phyloP scores from a whole-genome alignment of 1,140 invertebrate genomes.

The Eciton burchellii region DNA sequence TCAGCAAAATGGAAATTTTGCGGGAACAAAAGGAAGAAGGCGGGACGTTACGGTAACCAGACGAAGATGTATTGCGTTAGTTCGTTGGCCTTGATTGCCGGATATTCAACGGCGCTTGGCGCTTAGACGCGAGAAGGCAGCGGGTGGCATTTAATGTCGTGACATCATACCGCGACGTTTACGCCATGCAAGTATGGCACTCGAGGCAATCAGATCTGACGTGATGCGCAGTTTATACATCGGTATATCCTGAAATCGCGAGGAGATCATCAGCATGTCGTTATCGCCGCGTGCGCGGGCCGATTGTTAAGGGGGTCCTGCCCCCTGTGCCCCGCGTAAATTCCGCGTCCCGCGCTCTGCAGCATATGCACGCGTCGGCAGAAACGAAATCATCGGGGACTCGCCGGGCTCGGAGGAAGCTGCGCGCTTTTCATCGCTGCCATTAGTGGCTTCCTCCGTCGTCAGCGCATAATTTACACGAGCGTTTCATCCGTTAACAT shows the following conservation, averaged over 20 bases:
- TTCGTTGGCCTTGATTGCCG: constrained; percentile 8
- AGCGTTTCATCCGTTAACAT: constrained; percentile 37
- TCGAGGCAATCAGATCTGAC: constrained; percentile 51
- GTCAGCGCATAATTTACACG: constrained; percentile 36
- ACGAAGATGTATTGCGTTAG: neutral
- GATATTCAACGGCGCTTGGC: constrained; percentile 15
- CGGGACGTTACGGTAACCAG: neutral
- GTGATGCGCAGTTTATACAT: constrained; percentile 44
- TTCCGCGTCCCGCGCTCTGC: constrained; percentile 57
- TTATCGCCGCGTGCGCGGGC: constrained; percentile 52
- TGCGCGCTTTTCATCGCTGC: constrained; percentile 49
- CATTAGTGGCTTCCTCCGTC: constrained; percentile 39
- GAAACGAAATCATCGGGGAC: constrained; percentile 58
- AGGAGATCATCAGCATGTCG: constrained; percentile 69
- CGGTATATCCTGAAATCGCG: constrained; percentile 57
- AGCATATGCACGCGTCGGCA: constrained; percentile 63
- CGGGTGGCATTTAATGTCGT: constrained; percentile 1
- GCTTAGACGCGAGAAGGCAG: neutral
- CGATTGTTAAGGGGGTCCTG: constrained; percentile 39
- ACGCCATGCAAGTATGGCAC: constrained; percentile 37
- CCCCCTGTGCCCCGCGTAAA: constrained; percentile 47
- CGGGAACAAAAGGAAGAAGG: neutral
- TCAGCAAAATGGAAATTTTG: constrained; percentile 12
- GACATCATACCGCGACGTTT: constrained; percentile 36
- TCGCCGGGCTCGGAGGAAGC: constrained; percentile 6